Base-by-base conservation (phyloP, 2,797 vertebrate genomes). In the Rhadinocentrus ornatus region DNA sequence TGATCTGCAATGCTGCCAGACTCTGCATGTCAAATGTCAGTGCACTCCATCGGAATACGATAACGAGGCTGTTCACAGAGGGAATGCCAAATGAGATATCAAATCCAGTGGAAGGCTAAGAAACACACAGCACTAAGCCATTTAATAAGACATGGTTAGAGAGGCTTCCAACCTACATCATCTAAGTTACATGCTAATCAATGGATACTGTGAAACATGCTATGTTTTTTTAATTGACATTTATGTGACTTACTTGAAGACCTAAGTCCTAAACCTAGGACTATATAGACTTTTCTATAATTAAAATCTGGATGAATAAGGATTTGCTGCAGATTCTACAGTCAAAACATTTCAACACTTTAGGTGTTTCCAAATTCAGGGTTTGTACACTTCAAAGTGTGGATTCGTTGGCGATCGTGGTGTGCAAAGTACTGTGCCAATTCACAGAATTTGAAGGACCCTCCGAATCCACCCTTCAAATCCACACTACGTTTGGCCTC, bases 1-100 rank as follows among this genome's bases (percentile, higher is more conserved):
- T 88, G 86, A 90, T 88, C 82, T 81, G 80, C 79, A 84, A 75
- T 82, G 75, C 86, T 82, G 84, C 77, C 62, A 75, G 66, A 86
- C 85, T 81, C 65, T 90, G 88, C 69, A 70, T 88, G 88, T 91
- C 89, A 92, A 90, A 87, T 80, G 83, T 72, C 90, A 87, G 73
- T 71, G 83, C 76, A 84, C 86, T 91, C 81, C 83, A 84, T 86
- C 86, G 85, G 88, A 91, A 92, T 90, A 90, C 71, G 73, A 88
- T 89, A 92, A 93, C 64, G 77, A 89, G 88, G 62, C 68, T 59
- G 77, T 6, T 12, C 86, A 81, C 80, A 91, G 75, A 91, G 75
- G 81, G 91, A 91, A 92, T 92, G 76, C 69, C 69, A 91, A 91
- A 91, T 90, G 86, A 89, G 85, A 82, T 74, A 89, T 86, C 77